phyloP scores from a whole-genome alignment of 2,888 invertebrate genomes.

The Caenorhabditis panamensis region DNA sequence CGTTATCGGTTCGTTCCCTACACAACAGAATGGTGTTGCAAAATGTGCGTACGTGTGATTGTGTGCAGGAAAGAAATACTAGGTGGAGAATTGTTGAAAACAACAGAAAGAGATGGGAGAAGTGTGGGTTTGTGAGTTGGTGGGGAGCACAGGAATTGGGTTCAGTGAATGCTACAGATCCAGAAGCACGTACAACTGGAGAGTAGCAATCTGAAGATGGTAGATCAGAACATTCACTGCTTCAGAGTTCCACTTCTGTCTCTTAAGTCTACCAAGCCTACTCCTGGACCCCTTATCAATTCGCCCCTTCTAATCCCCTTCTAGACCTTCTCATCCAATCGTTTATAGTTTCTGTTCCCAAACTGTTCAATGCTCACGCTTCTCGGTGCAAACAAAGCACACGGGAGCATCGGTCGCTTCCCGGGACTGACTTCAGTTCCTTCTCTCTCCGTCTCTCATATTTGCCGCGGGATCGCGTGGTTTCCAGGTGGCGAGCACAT shows the following conservation, averaged over 20 bases:
- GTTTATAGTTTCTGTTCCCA: constrained; percentile 11
- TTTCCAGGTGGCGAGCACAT: constrained; percentile 54
- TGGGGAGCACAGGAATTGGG: no score
- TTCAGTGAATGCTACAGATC: no score
- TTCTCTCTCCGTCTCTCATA: constrained; percentile 8
- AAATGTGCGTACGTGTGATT: constrained; percentile 18
- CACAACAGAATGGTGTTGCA: constrained; percentile 47
- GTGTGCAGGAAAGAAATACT: not conserved
- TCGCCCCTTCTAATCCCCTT: not conserved
- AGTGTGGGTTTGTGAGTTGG: not conserved
- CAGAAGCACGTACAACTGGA: no score
- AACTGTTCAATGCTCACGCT: constrained; percentile 49
- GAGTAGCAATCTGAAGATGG: no score
- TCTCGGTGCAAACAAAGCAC: constrained; percentile 46
- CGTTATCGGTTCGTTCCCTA: constrained; percentile 22
- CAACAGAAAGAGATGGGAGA: constrained; percentile 12
- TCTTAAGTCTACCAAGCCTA: no score
- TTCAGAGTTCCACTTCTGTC: no score
- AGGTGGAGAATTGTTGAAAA: constrained; percentile 21
- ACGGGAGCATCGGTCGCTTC: constrained; percentile 25
- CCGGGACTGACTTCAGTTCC: not conserved
- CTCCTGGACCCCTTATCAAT: not conserved
- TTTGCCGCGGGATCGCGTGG: constrained; percentile 40
- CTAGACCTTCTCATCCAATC: not conserved
- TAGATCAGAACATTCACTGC: no score